Percentiles rank a stretch among this genome's conserved stretches.
These are phyloP conservation scores for Meles meles DNA, from an alignment of 2,113 vertebrate species.

Conservation along the genomic window DNA sequence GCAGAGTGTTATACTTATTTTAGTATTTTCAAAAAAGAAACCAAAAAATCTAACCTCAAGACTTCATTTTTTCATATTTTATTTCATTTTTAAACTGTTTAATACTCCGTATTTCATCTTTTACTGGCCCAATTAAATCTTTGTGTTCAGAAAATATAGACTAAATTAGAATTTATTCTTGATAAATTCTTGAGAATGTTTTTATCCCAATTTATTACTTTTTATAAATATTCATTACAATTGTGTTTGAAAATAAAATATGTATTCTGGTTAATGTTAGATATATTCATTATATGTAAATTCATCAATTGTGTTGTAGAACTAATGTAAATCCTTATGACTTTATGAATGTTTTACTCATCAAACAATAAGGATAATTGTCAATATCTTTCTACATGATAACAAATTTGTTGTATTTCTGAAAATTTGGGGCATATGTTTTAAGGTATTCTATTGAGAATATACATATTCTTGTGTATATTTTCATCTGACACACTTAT, in stretches of 20 bases:
- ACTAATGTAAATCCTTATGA: background rate
- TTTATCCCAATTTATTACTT: background rate
- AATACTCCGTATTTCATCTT: background rate
- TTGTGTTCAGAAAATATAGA: background rate
- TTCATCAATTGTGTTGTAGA: background rate
- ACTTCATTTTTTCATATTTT: background rate
- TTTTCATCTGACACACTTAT: background rate
- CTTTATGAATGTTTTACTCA: background rate
- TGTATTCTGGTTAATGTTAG: background rate
- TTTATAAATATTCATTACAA: background rate
- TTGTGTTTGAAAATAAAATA: background rate
- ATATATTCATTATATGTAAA: background rate
- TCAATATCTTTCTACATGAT: background rate
- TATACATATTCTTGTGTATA: background rate
- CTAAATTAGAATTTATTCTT: background rate
- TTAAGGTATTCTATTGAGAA: background rate
- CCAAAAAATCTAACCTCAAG: background rate
- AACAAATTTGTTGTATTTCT: background rate
- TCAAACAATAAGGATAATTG: background rate
- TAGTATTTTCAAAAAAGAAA: background rate
- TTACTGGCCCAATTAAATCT: background rate
- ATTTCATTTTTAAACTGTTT: background rate
- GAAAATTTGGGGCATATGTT: background rate
- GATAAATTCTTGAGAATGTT: background rate
- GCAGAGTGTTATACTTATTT: background rate